Percentiles rank a stretch among this genome's conserved stretches.
Conservation (phyloP, 1,140 invertebrate species). For the Lordiphosa mommai region DNA sequence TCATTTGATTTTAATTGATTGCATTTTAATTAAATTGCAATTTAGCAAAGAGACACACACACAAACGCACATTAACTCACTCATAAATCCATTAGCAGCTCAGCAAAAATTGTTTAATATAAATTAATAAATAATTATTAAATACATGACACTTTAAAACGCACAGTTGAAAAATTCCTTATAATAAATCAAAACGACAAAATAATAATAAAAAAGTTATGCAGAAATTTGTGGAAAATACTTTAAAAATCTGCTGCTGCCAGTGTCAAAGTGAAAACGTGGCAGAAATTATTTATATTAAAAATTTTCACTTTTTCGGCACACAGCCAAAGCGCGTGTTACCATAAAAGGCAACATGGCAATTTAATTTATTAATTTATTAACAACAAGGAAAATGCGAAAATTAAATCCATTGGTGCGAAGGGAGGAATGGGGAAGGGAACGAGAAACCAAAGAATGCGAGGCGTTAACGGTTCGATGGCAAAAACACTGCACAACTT, state of each 20-base stretch:
- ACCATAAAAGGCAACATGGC: conserved; percentile 48
- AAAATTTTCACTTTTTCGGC: conserved; percentile 51
- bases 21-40: conserved; percentile 59
- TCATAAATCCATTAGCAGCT: conserved; percentile 17
- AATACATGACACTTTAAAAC: conserved; percentile 27
- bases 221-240: conserved; percentile 38
- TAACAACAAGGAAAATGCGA: conserved; percentile 41
- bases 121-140: conserved; percentile 50
- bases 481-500: conserved; percentile 11
- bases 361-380: conserved; percentile 66
- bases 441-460: conserved; percentile 25
- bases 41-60: conserved; percentile 12
- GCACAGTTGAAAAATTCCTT: conserved; percentile 9
- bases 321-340: conserved; percentile 38
- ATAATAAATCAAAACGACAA: conserved; percentile 14
- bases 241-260: conserved; percentile 35
- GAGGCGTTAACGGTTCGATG: conserved; percentile 56
- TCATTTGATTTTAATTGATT: conserved; percentile 41
- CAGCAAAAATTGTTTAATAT: conserved; percentile 29
- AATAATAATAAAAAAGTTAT: conserved; percentile 20
- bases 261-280: conserved; percentile 48
- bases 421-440: not conserved
- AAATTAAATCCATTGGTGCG: conserved; percentile 39
- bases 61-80: not conserved
- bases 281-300: conserved; percentile 65